Base-by-base conservation (phyloP, 2,888 invertebrate species). In the Plagiodera versicolora region DNA sequence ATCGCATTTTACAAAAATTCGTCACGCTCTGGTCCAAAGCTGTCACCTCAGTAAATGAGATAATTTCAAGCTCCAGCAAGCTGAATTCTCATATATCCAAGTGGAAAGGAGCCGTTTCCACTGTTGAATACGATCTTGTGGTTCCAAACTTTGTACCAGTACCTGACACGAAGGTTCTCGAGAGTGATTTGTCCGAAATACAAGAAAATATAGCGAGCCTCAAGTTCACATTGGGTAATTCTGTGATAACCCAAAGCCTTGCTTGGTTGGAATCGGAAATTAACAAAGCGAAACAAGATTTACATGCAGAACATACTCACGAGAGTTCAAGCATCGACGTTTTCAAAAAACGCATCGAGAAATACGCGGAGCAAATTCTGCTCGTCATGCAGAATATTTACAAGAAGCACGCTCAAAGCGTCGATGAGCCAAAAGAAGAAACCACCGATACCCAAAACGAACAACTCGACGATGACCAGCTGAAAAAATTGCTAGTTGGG, bases 401-500 rank as follows among this genome's bases (percentile, higher is more conserved):
- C 55, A 74, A 73, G 53, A 74, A 74, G 56, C 69, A 74, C 54
- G 45, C 50, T 48, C 59, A 63, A 45, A 17, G 8, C 28, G 24
- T 10, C n/a, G 9, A 16, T 9, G 30, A 44, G 18, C 49, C 39
- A 8, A 32, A 84, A 39, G 75, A 75, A 16, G 76, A 75, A 17
- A 61, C 69, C 54, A 69, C 72, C 24, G 76, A 80, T 19, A 14
- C 35, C 47, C 76, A 79, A 28, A 77, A 77, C 18, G 80, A 81
- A 61, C 79, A 83, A 1, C 84, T 84, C 44, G 84, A 84, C 75
- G 86, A 87, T 17, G 84, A 86, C 71, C 89, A 89, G 79, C 81
- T 94, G 49, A 90, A 87, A 70, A 83, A 84, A 58, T 83, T 84
- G 69, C 79, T 94, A 46, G 81, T 88, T 28, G 85, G 86, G 1